Percentiles rank a stretch among this genome's conserved stretches.
Evolutionary conservation across 1,140 invertebrate genomes (phyloP).

Genomic region (Papilio aristodemus): DNA sequence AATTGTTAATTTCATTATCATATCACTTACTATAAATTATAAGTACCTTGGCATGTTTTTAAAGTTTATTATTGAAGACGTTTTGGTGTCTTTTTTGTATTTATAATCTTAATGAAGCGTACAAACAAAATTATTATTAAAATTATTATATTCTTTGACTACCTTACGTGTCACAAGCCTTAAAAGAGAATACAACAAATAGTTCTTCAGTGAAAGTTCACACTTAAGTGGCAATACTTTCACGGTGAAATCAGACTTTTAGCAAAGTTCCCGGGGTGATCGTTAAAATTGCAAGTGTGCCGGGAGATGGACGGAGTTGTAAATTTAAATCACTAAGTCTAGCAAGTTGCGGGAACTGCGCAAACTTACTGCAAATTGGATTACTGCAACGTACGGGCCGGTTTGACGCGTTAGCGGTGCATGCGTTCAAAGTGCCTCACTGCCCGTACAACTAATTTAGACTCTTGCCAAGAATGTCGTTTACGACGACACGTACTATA

Average conservation of each 20-base stretch:
- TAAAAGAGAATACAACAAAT: background rate
- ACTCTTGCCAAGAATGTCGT: background rate
- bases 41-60: background rate
- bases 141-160: too few species aligned
- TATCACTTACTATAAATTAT: background rate
- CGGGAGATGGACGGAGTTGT: conserved; percentile 56
- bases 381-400: conserved; percentile 52
- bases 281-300: conserved; percentile 64
- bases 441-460: conserved; percentile 23
- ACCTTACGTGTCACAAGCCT: too few species aligned
- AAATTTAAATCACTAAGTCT: conserved; percentile 75
- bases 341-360: conserved; percentile 56
- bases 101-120: too few species aligned
- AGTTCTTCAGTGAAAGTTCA: conserved; percentile 9
- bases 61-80: background rate
- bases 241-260: conserved; percentile 54
- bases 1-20: background rate
- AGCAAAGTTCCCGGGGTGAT: conserved; percentile 47
- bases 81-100: background rate
- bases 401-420: conserved; percentile 48
- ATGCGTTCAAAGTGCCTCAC: conserved; percentile 14
- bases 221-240: conserved; percentile 33
- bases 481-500: background rate
- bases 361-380: conserved; percentile 67
- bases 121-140: too few species aligned